phyloP scores from a whole-genome alignment of 2,797 vertebrate genomes.

The Diplodus puntazzo region DNA sequence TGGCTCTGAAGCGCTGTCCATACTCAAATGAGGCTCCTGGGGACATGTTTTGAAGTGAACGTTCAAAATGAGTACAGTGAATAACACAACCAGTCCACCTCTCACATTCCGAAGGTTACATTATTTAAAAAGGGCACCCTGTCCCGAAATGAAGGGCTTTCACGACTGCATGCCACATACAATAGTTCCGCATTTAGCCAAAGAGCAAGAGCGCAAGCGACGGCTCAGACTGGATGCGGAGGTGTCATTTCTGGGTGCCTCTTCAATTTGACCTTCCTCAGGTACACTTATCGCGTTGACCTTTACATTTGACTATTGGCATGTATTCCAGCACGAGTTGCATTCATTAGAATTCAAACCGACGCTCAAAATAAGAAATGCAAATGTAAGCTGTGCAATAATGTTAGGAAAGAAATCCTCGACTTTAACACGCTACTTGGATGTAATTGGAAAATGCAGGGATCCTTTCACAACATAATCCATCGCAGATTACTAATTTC shows the following conservation, averaged over 20 bases:
- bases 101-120: slow-evolving; percentile 78
- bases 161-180: slow-evolving; percentile 34
- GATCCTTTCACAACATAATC: slow-evolving; percentile 26
- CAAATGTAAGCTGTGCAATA: slow-evolving; percentile 6
- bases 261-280: slow-evolving; percentile 28
- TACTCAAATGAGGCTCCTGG: slow-evolving; percentile 74
- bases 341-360: slow-evolving; percentile 12
- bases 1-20: slow-evolving; percentile 73
- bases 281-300: slow-evolving; percentile 19
- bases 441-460: slow-evolving; percentile 16
- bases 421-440: slow-evolving; percentile 4
- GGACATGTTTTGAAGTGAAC: slow-evolving; percentile 74
- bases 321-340: slow-evolving; percentile 17
- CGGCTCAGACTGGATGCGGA: slow-evolving; percentile 21
- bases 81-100: slow-evolving; percentile 71
- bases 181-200: slow-evolving; percentile 25
- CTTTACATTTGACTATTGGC: slow-evolving; percentile 5
- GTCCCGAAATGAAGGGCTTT: slow-evolving; percentile 61
- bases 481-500: slow-evolving; percentile 27
- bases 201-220: slow-evolving; percentile 14
- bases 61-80: slow-evolving; percentile 77
- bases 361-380: slow-evolving; percentile 7
- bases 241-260: slow-evolving; percentile 26
- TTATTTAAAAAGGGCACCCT: slow-evolving; percentile 73
- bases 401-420: slow-evolving; percentile 1